Conservation (phyloP, 2,113 vertebrate genomes). For the Pagrus major region DNA sequence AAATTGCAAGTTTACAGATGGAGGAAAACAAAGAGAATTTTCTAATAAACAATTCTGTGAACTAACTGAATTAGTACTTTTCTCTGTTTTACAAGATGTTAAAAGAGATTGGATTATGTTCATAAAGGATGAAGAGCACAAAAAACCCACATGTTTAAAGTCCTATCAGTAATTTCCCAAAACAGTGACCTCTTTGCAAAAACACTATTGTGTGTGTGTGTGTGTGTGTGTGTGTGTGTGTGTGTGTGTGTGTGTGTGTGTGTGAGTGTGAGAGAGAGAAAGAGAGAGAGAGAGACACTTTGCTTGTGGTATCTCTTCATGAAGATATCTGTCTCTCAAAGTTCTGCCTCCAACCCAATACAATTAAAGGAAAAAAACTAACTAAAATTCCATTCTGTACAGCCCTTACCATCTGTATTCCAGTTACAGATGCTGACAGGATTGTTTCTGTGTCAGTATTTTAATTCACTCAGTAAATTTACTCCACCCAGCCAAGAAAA, state of each 20-base stretch:
- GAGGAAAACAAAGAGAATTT: slow-evolving; percentile 20
- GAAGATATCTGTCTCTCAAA: not conserved
- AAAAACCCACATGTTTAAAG: no score
- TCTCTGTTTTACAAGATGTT: no score
- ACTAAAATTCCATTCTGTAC: no score
- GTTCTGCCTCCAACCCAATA: not conserved
- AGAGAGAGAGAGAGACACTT: no score
- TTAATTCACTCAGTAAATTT: not conserved
- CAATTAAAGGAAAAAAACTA: not conserved
- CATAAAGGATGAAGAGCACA: no score
- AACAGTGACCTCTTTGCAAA: not conserved
- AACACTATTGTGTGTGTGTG: no score
- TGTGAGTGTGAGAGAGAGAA: no score
- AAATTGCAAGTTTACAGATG: slow-evolving; percentile 38
- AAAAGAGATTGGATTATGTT: no score
- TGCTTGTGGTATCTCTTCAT: not conserved
- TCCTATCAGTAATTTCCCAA: not conserved
- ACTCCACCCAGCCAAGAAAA: not conserved
- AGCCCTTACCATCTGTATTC: not conserved
- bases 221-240: no score
- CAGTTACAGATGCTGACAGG: not conserved
- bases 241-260: not conserved
- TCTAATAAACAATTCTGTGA: slow-evolving; percentile 1
- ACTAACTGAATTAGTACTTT: no score
- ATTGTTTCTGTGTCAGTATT: not conserved